These are phyloP conservation scores for Gymnoscopelus microlampas DNA, from an alignment of 2,797 vertebrate genomes.

Conservation along the genomic window DNA sequence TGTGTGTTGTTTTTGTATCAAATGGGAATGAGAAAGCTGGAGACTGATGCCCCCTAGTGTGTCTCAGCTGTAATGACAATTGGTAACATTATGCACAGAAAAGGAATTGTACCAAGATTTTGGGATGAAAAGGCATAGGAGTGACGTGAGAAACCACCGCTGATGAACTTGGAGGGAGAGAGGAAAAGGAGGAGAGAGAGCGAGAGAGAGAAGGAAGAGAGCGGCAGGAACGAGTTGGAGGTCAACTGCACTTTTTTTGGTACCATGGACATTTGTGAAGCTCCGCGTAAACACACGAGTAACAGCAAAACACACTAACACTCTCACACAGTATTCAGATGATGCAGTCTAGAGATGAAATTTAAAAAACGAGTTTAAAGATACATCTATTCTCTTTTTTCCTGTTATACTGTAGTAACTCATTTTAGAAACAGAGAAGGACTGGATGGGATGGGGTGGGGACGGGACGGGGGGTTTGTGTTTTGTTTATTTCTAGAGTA, in stretches of 20 bases:
- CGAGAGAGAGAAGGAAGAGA: conserved; percentile 54
- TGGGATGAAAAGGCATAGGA: conserved; percentile 31
- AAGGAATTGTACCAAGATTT: conserved; percentile 35
- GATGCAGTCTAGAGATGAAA: conserved; percentile 72
- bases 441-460: not conserved
- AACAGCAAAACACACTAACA: conserved; percentile 80
- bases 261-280: conserved; percentile 80
- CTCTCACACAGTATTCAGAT: conserved; percentile 74
- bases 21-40: conserved; percentile 55
- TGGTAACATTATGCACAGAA: conserved; percentile 46
- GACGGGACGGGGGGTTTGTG: conserved; percentile 27
- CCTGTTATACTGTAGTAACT: conserved; percentile 78
- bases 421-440: conserved; percentile 69
- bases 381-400: conserved; percentile 71
- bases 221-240: conserved; percentile 55
- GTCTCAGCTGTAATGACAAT: conserved; percentile 63
- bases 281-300: conserved; percentile 78
- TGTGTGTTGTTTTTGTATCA: conserved; percentile 36
- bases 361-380: conserved; percentile 59
- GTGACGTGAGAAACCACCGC: conserved; percentile 74
- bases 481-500: conserved; percentile 61
- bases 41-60: conserved; percentile 69
- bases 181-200: conserved; percentile 45
- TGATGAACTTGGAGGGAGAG: conserved; percentile 40
- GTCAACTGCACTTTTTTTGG: conserved; percentile 87